Base-by-base conservation (phyloP, 1,140 invertebrate species). In the Zaprionus davidi region DNA sequence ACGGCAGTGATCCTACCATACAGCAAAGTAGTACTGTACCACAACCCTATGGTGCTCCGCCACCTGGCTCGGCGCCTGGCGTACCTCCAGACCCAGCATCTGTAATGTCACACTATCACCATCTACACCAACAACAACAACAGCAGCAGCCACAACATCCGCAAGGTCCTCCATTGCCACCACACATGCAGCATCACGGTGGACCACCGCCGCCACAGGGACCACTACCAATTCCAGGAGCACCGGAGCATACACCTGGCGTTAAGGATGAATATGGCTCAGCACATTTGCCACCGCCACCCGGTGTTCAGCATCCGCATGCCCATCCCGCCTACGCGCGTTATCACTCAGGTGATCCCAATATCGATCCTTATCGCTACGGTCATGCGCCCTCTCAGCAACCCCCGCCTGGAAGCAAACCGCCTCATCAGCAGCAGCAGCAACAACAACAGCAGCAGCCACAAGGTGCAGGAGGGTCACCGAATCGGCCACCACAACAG, bases 291-390 rank as follows among this genome's bases (percentile, higher is more conserved):
- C 91, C 87, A 46, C 90, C 90, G 17, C 88, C 79, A 66, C 79
- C 81, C 2, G 82, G 82, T 36, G 75, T 66, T 2, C 80, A 82
- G 75, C 78, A 76, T 24, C 75, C 85, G 17, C 84, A 87, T 58
- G 79, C 84, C 36, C 91, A 88, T 86, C 83, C 91, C 2, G 81
- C 82, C 57, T 92, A 92, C 44, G 85, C 81, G 63, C 85, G 91
- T n/a, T 92, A 92, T 73, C 91, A 92, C 53, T 56, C 81, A 11
- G 67, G 36, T 46, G 91, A 92, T 79, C 91, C 91, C 53, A 92
- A 92, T 56, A 85, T 91, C 58, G 91, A 92, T 90, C 91, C 88
- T 4, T 92, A 92, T 79, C 88, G 91, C 22, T 92, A 92, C 49
- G 91, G 86, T 13, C 91, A 87, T 75, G 62, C 77, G 5, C 76